Conservation (phyloP, 2,113 vertebrate species). For the Gulo gulo region DNA sequence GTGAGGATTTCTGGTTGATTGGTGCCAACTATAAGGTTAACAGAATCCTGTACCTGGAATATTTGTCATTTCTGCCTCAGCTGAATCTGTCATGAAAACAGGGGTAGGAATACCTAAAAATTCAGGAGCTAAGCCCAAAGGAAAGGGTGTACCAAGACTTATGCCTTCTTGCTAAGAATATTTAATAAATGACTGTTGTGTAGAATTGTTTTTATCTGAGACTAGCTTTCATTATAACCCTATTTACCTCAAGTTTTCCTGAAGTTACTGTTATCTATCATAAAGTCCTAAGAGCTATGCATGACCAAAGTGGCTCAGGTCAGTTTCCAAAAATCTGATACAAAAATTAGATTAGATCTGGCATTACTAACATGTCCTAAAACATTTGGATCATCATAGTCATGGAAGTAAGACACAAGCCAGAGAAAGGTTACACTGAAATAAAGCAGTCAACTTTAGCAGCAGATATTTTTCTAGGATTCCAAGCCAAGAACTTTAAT, state of each 20-base stretch:
- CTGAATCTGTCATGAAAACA: not conserved
- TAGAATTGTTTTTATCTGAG: not conserved
- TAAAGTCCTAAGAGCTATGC: not conserved
- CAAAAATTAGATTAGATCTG: not conserved
- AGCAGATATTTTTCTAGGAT: not conserved
- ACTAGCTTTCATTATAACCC: not conserved
- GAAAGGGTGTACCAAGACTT: not conserved
- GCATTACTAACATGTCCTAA: not conserved
- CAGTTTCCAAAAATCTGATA: not conserved
- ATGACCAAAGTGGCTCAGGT: not conserved
- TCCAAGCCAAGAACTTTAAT: not conserved
- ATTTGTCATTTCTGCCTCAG: not conserved
- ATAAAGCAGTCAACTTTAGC: not conserved
- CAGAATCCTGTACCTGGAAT: not conserved
- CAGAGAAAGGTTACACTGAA: not conserved
- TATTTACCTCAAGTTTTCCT: not conserved
- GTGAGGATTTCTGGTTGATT: not conserved
- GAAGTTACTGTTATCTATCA: not conserved
- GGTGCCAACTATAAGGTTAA: not conserved
- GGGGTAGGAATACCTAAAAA: not conserved
- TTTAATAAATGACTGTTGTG: not conserved
- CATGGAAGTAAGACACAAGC: not conserved
- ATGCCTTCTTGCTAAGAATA: not conserved
- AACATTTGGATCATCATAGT: not conserved
- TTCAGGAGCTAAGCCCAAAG: not conserved